Evolutionary conservation across 2,797 vertebrate species (phyloP), one percentile per base, ranked within the genome.

Genomic region (Acrossocheilus fasciatus): DNA sequence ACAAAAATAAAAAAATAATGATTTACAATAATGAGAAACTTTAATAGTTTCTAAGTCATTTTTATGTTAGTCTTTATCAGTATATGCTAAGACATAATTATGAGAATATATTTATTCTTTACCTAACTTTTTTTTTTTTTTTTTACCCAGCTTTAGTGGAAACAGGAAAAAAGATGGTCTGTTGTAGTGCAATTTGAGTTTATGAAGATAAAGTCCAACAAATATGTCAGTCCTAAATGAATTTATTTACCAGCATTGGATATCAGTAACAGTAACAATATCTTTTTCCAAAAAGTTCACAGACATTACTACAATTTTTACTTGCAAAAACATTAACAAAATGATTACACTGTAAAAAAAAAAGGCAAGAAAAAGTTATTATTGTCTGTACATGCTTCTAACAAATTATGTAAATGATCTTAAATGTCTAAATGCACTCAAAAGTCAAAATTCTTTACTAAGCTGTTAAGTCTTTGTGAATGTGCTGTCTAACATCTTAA

Each of bases 191-290:
- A 17, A 34, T 52, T 8, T 23, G 7, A 9, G 6, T 57, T 57
- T 39, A 39, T 2, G 34, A 75, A 77, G 30, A 59, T 23, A 39
- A 62, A 62, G 14, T 62, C 8, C 45, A 83, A 8, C 1, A 23
- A 9, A 80, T 30, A 34, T 43, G 23, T 59, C 47, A 11, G 23
- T 66, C 45, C 15, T 70, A 73, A 59, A 39, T 34, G 4, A 62
- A 83, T 87, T 83, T 87, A 87, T 88, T 81, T 66, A 81, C 20
- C 66, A 77, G 14, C n/a, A 87, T 39, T 86, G 34, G 12, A 78
- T 84, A 10, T 64, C 47, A 72, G 54, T 73, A 82, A 82, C 39
- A 47, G 7, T 45, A 62, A 3, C 39, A 70, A 76, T 52, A 30
- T 59, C 4, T 18, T 43, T 84, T 36, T 6, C 76, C 14, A 1